These are phyloP conservation scores for Hozukius guyotensis DNA, from an alignment of 2,797 vertebrate genomes.

Conservation along the genomic window DNA sequence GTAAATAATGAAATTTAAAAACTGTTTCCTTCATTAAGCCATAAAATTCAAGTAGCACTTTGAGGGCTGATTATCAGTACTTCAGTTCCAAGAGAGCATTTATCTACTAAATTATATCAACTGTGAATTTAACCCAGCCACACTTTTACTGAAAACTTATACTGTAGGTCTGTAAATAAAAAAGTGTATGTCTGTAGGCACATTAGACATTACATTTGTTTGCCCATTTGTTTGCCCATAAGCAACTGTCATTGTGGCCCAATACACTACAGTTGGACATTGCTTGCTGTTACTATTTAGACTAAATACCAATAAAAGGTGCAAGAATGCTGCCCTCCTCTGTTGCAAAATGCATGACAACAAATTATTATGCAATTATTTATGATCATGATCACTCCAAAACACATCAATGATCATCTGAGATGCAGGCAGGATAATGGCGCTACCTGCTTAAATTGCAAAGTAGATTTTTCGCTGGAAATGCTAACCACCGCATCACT, in stretches of 20 bases:
- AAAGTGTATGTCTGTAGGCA: neutral
- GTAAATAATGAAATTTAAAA: neutral
- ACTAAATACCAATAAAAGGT: slow-evolving; percentile 76
- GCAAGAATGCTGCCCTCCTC: slow-evolving; percentile 77
- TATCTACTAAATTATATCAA: neutral
- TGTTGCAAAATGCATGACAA: slow-evolving; percentile 79
- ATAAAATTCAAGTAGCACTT: neutral
- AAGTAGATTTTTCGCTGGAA: slow-evolving; percentile 76
- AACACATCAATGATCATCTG: slow-evolving; percentile 80
- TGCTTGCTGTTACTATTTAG: slow-evolving; percentile 11
- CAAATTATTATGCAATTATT: slow-evolving; percentile 83
- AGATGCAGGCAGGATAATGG: slow-evolving; percentile 77
- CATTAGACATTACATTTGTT: neutral
- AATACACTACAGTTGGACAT: neutral
- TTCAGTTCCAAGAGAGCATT: neutral
- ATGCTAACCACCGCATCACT: slow-evolving; percentile 55
- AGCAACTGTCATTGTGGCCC: neutral
- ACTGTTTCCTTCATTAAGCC: neutral
- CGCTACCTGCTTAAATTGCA: slow-evolving; percentile 86
- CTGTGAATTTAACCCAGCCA: neutral
- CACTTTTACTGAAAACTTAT: neutral
- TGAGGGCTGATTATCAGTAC: neutral
- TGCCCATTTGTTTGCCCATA: too few relatives aligned
- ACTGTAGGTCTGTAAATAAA: neutral
- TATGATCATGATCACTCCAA: slow-evolving; percentile 78